Percentiles rank a stretch among this genome's conserved stretches.
Conservation (phyloP, 2,113 vertebrate species). For the Proterorhinus semilunaris region DNA sequence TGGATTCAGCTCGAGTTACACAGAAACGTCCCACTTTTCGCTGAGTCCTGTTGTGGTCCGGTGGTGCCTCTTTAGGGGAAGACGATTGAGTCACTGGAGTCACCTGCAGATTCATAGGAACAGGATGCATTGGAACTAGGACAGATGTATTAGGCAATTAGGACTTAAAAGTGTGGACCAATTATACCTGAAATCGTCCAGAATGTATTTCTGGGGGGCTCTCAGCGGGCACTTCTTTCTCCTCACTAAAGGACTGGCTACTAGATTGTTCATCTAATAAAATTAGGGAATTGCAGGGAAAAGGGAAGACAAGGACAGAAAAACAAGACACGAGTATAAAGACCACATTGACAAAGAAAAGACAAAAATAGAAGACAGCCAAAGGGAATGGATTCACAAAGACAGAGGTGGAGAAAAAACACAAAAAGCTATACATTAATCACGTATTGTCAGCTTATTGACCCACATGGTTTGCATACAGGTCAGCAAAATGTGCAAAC, state of each 20-base stretch:
- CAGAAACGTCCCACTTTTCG: constrained; percentile 80
- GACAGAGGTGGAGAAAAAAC: constrained; percentile 52
- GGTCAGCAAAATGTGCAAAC: constrained; percentile 36
- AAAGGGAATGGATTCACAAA: constrained; percentile 39
- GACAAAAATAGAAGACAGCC: constrained; percentile 35
- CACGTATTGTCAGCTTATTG: constrained; percentile 31
- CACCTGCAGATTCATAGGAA: constrained; percentile 71
- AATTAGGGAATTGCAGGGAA: constrained; percentile 38
- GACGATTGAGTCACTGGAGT: constrained; percentile 76
- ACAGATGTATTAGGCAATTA: background rate
- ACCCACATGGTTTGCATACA: constrained; percentile 52
- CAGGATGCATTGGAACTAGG: background rate
- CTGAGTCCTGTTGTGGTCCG: constrained; percentile 48
- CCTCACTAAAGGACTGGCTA: constrained; percentile 56
- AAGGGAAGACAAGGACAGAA: constrained; percentile 46
- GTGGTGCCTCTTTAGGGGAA: constrained; percentile 34
- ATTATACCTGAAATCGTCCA: constrained; percentile 74
- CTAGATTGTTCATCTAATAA: constrained; percentile 64
- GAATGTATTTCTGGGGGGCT: constrained; percentile 56
- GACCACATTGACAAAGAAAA: constrained; percentile 29
- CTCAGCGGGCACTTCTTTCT: constrained; percentile 38
- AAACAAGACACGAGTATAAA: constrained; percentile 49
- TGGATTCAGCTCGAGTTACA: constrained; percentile 67
- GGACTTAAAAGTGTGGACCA: background rate
- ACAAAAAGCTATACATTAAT: constrained; percentile 54